phyloP scores from a whole-genome alignment of 2,797 vertebrate genomes.

The Cygnus olor region DNA sequence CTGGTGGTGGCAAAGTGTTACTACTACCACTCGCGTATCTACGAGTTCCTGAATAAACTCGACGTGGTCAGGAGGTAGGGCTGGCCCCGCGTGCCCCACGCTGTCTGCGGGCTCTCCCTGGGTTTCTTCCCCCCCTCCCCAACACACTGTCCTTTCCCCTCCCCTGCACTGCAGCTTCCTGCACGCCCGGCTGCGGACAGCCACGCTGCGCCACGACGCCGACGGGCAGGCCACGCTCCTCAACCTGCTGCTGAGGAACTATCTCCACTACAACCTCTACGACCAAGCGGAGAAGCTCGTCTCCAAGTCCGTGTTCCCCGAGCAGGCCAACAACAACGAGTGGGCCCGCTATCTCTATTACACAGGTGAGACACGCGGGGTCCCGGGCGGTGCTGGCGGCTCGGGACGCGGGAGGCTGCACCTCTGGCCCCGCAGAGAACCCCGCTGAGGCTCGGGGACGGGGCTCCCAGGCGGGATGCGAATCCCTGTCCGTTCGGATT shows the following conservation, averaged over 20 bases:
- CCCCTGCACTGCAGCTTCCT: conserved; percentile 84
- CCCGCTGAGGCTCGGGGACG: background rate
- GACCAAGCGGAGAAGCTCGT: conserved; percentile 97
- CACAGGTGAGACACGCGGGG: conserved; percentile 81
- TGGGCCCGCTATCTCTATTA: conserved; percentile 98
- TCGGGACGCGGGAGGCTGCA: fast-evolving
- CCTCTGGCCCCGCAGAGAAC: background rate
- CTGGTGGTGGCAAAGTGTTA: conserved; percentile 96
- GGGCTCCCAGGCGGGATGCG: background rate
- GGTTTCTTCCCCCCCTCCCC: background rate
- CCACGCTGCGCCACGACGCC: conserved; percentile 90
- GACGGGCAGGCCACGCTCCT: conserved; percentile 94
- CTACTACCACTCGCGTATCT: conserved; percentile 94
- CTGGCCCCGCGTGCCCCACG: too few species aligned
- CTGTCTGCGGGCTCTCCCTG: fast-evolving
- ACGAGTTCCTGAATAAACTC: conserved; percentile 92
- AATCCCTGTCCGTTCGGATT: background rate
- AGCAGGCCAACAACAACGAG: conserved; percentile 98
- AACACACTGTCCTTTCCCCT: background rate
- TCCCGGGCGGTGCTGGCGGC: fast-evolving
- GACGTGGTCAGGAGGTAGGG: conserved; percentile 87
- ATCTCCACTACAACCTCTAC: conserved; percentile 95
- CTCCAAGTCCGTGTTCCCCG: conserved; percentile 95
- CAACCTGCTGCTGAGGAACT: conserved; percentile 96
- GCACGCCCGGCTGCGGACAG: conserved; percentile 92